phyloP scores from a whole-genome alignment of 2,797 vertebrate species.

The Tenualosa ilisha region DNA sequence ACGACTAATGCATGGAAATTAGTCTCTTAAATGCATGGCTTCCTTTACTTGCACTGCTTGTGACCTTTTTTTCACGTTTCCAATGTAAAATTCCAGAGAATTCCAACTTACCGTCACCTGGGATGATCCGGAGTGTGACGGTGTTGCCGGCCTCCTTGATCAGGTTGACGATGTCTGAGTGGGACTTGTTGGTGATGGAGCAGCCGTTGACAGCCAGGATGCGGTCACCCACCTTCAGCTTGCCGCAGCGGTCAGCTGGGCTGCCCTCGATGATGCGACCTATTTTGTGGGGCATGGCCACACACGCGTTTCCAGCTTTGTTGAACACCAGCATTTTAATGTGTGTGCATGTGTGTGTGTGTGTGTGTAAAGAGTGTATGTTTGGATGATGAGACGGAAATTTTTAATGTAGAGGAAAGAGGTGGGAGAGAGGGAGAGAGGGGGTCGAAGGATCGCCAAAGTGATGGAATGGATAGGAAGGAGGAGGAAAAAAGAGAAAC shows the following conservation, averaged over 20 bases:
- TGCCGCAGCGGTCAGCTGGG: slow-evolving; percentile 98
- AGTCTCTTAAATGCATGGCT: background rate
- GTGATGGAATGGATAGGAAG: slow-evolving; percentile 40
- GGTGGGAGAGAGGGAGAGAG: slow-evolving; percentile 29
- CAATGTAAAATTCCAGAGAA: background rate
- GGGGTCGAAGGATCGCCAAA: background rate
- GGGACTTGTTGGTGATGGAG: slow-evolving; percentile 99
- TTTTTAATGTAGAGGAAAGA: background rate
- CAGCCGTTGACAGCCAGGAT: slow-evolving; percentile 97
- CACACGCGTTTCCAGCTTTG: slow-evolving; percentile 98
- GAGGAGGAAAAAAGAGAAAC: slow-evolving; percentile 77
- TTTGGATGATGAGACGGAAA: slow-evolving; percentile 35
- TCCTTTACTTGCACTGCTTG: background rate
- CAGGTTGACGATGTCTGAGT: slow-evolving; percentile 99
- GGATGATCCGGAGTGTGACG: slow-evolving; percentile 98
- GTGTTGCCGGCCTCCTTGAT: slow-evolving; percentile 99
- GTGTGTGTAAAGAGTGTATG: slow-evolving; percentile 58
- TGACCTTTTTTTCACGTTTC: background rate
- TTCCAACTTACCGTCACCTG: slow-evolving; percentile 88
- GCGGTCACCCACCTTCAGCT: slow-evolving; percentile 98
- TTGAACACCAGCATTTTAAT: slow-evolving; percentile 66
- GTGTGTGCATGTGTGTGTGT: slow-evolving; percentile 55
- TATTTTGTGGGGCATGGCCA: slow-evolving; percentile 99
- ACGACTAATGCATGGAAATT: background rate
- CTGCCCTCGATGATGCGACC: slow-evolving; percentile 99